These are phyloP conservation scores for Thymelicus acteon DNA, from an alignment of 2,888 invertebrate species.

Conservation along the genomic window DNA sequence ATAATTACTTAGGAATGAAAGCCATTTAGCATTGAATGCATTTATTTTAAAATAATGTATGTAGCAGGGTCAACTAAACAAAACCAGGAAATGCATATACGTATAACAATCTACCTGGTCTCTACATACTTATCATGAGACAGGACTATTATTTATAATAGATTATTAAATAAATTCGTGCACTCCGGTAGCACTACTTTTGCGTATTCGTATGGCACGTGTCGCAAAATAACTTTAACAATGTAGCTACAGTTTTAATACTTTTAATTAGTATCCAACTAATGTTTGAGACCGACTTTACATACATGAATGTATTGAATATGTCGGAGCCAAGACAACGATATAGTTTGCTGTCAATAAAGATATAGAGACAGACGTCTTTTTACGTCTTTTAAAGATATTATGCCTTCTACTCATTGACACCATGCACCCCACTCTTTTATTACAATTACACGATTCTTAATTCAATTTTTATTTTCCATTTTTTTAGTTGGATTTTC, in stretches of 20 bases:
- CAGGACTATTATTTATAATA: too few species aligned
- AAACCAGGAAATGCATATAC: slow-evolving; percentile 1
- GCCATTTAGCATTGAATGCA: background rate
- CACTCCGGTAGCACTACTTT: too few species aligned
- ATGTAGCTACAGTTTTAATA: background rate
- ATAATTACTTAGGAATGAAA: slow-evolving; percentile 1
- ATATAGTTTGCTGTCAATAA: too few species aligned
- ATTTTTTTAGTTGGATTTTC: too few species aligned
- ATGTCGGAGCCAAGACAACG: background rate
- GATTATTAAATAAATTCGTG: too few species aligned
- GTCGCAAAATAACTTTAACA: background rate
- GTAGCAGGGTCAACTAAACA: background rate
- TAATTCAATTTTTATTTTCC: too few species aligned
- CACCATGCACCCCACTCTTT: too few species aligned
- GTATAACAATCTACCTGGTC: background rate
- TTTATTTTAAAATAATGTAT: background rate
- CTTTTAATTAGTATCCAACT: background rate
- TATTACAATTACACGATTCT: too few species aligned
- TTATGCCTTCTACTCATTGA: too few species aligned
- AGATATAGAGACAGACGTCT: too few species aligned
- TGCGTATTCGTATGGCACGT: background rate
- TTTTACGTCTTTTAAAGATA: too few species aligned
- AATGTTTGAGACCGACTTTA: background rate
- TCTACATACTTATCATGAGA: too few species aligned
- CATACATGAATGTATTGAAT: background rate